These are phyloP conservation scores for Syngnathus rostellatus DNA, from an alignment of 2,797 vertebrate genomes.

Conservation along the genomic window DNA sequence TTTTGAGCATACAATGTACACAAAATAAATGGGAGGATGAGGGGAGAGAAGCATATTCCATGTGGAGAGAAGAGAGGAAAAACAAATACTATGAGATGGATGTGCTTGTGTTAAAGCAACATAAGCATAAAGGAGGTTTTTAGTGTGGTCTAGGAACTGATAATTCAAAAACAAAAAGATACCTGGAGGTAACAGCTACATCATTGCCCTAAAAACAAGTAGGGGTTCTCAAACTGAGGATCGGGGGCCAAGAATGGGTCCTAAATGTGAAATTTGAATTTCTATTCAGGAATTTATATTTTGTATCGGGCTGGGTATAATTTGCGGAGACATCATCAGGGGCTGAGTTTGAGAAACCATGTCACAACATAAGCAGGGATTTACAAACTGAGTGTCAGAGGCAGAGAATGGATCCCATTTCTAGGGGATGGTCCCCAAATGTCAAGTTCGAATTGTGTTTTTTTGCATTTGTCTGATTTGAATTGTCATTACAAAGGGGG, in stretches of 20 bases:
- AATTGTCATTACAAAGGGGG: neutral
- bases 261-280: neutral
- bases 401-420: neutral
- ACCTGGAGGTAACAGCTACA: slow-evolving; percentile 74
- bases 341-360: neutral
- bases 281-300: too few relatives aligned
- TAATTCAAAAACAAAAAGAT: slow-evolving; percentile 46
- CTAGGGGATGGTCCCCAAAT: neutral
- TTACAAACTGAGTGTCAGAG: neutral
- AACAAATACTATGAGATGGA: slow-evolving; percentile 59
- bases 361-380: neutral
- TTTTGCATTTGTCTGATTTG: neutral
- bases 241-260: neutral
- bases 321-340: neutral
- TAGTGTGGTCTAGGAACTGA: slow-evolving; percentile 47
- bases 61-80: slow-evolving; percentile 23
- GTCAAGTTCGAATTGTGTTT: neutral
- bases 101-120: slow-evolving; percentile 63
- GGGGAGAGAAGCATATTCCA: slow-evolving; percentile 53
- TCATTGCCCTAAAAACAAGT: slow-evolving; percentile 57
- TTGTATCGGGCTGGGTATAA: neutral
- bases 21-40: slow-evolving; percentile 61
- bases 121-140: slow-evolving; percentile 49
- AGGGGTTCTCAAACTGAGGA: neutral
- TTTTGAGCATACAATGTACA: slow-evolving; percentile 86